Evolutionary conservation across 2,113 vertebrate genomes (phyloP).

Genomic region (Smithornis capensis): DNA sequence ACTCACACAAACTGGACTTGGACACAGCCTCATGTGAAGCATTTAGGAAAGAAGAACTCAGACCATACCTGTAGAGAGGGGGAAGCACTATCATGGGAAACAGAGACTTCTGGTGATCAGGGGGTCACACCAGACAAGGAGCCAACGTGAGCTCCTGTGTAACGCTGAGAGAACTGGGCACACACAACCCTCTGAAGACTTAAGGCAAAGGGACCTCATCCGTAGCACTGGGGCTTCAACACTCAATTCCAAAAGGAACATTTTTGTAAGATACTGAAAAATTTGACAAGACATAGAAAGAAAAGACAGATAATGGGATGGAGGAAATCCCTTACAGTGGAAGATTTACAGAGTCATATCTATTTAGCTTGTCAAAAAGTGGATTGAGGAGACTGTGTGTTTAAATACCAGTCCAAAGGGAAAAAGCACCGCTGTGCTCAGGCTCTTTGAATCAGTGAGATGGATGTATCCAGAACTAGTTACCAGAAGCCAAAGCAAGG

Average conservation of each 20-base stretch:
- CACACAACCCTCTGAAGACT: background rate
- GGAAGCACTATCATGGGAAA: background rate
- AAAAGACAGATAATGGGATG: background rate
- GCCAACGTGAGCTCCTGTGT: background rate
- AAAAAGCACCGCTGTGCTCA: background rate
- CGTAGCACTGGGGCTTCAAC: background rate
- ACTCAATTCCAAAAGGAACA: background rate
- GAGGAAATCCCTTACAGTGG: background rate
- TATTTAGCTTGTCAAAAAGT: background rate
- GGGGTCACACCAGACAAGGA: background rate
- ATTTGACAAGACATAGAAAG: background rate
- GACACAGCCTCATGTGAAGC: background rate
- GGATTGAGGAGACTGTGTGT: background rate
- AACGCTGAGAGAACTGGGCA: background rate
- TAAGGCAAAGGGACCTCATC: slow-evolving; percentile 9
- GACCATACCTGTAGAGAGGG: background rate
- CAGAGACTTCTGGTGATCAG: background rate
- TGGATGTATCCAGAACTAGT: background rate
- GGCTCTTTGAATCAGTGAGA: background rate
- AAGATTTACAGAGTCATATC: background rate
- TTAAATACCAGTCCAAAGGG: background rate
- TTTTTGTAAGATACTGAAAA: background rate
- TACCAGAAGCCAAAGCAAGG: background rate
- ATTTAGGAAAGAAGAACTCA: background rate
- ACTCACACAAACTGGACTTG: background rate